phyloP scores from a whole-genome alignment of 2,797 vertebrate species.

The Hoplostethus mediterraneus region DNA sequence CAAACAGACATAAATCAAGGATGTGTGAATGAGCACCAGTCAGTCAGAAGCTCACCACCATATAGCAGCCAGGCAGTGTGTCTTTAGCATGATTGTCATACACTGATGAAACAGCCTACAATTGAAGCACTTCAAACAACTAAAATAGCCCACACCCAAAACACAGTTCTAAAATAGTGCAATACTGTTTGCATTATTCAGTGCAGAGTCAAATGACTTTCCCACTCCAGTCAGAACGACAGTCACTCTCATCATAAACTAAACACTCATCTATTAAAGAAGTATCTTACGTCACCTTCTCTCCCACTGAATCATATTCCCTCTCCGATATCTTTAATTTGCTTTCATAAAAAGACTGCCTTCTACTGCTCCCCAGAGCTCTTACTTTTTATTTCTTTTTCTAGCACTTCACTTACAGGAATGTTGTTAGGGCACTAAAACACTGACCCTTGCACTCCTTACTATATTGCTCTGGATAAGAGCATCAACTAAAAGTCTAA shows the following conservation, averaged over 20 bases:
- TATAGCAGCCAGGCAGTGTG: not conserved
- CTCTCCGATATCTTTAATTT: conserved; percentile 54
- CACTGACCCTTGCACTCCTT: conserved; percentile 62
- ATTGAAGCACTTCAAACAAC: conserved; percentile 2
- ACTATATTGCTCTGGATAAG: conserved; percentile 61
- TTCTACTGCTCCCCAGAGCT: conserved; percentile 53
- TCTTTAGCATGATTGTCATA: conserved; percentile 24
- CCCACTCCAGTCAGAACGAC: conserved; percentile 35
- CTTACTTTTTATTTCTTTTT: conserved; percentile 60
- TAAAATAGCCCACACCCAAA: not conserved
- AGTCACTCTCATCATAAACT: conserved; percentile 55
- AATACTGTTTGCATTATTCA: not conserved
- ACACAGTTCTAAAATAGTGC: not conserved
- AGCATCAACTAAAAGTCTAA: conserved; percentile 48
- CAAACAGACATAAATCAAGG: conserved; percentile 62
- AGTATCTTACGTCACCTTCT: conserved; percentile 48
- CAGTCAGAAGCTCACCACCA: conserved; percentile 22
- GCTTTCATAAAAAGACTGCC: conserved; percentile 57
- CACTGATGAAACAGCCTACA: conserved; percentile 7
- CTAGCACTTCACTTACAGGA: conserved; percentile 57
- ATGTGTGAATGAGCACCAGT: conserved; percentile 37
- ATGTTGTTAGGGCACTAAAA: conserved; percentile 67
- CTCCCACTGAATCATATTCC: conserved; percentile 55
- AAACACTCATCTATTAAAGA: conserved; percentile 50
- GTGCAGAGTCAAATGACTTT: conserved; percentile 38